phyloP scores from a whole-genome alignment of 2,888 invertebrate species.

The Hesperia comma region DNA sequence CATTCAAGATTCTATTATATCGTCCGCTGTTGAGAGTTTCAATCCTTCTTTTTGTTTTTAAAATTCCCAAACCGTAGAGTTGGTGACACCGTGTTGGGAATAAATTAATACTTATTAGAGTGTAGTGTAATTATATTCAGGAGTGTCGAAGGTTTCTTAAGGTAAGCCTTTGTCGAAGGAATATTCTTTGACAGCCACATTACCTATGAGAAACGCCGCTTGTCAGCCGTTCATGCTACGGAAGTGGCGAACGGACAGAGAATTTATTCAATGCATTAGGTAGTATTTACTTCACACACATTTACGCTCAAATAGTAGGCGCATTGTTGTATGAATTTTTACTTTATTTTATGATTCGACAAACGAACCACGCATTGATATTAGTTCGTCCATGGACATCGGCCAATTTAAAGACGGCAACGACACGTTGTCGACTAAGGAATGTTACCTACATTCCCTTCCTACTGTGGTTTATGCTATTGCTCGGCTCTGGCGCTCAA shows the following conservation, averaged over 20 bases:
- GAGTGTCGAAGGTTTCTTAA: conserved; percentile 26
- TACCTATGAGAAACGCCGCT: conserved; percentile 19
- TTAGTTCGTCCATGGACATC: too few relatives aligned
- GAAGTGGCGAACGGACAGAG: background rate
- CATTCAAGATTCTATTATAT: conserved; percentile 65
- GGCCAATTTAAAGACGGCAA: too few relatives aligned
- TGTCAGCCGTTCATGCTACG: background rate
- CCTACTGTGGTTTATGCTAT: too few relatives aligned
- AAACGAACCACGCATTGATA: too few relatives aligned
- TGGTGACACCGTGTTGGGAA: conserved; percentile 66
- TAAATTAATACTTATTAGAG: conserved; percentile 71
- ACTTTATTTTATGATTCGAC: too few relatives aligned
- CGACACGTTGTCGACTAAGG: too few relatives aligned
- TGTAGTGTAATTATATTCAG: conserved; percentile 45
- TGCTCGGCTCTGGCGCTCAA: too few relatives aligned
- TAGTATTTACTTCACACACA: background rate
- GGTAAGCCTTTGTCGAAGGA: background rate
- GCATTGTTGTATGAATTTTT: too few relatives aligned
- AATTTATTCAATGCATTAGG: background rate
- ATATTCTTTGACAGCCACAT: conserved; percentile 11
- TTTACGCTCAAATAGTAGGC: too few relatives aligned
- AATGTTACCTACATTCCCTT: too few relatives aligned
- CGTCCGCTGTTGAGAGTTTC: conserved; percentile 59
- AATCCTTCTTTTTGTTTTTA: conserved; percentile 49
- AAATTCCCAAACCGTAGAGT: conserved; percentile 52